Evolutionary conservation across 2,797 vertebrate genomes (phyloP), one percentile per base, ranked within the genome.

Genomic region (Catharus ustulatus): DNA sequence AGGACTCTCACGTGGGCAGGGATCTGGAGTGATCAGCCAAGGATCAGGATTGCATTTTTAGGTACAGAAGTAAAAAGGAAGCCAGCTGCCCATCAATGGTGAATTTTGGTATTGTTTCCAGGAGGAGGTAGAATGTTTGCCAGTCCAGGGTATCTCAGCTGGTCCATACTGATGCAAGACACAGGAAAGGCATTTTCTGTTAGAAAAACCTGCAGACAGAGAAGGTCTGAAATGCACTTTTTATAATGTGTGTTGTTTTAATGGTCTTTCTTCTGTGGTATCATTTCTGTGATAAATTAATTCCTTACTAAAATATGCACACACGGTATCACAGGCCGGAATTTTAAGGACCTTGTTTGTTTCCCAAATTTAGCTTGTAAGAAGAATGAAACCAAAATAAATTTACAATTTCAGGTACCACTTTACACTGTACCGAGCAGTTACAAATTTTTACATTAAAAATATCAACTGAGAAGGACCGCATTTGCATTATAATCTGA

Each of bases 311-410:
- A 94, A 84, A 84, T 48, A 21, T 34, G 23, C 8, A 27, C 38
- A 57, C 3, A 45, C 43, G 20, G 17, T 43, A 29, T 2, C 0
- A 0, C 11, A 52, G 14, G 13, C 6, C 14, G 80, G 12, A 86
- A 55, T 32, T 78, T 88, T 63, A 86, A 78, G 9, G 18, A 58
- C 8, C 7, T 84, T 77, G 10, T 59, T 87, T 77, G 22, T 58
- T 90, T 91, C 57, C 5, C 26, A 72, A 43, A 51, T 77, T 79
- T 75, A 42, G 3, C 7, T 69, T 10, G 0, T 49, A 62, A 90
- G 23, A 19, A 46, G 15, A 19, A 15, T 11, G 10, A 64, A 92
- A 87, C 54, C 15, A 77, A 79, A 90, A n/a, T 13, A 38, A 32
- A 12, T 74, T 64, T 86, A 61, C 32, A 11, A n/a, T 68, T 71